Conservation (phyloP, 1,140 invertebrate species). For the Drosophila fuyamai region DNA sequence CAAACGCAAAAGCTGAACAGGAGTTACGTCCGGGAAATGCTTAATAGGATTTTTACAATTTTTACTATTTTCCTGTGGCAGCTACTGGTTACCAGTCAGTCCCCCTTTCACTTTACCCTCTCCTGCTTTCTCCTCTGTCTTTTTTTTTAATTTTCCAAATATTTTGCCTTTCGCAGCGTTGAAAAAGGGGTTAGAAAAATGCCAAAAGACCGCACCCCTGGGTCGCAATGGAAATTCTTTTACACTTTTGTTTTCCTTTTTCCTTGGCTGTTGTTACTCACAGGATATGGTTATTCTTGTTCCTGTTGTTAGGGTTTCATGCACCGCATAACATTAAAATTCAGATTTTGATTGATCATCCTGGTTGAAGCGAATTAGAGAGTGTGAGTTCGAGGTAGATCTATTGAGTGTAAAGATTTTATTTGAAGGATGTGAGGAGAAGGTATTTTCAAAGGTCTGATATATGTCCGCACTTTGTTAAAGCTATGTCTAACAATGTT, state of each 20-base stretch:
- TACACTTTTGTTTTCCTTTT: constrained; percentile 57
- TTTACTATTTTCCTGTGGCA: constrained; percentile 76
- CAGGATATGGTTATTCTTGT: constrained; percentile 67
- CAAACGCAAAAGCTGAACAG: constrained; percentile 60
- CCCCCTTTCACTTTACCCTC: constrained; percentile 33
- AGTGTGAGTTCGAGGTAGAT: neutral
- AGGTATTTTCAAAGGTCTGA: constrained; percentile 1
- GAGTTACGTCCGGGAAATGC: constrained; percentile 62
- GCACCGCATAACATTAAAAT: constrained; percentile 82
- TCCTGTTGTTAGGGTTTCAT: constrained; percentile 72
- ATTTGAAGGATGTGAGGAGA: constrained; percentile 5
- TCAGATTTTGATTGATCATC: constrained; percentile 79
- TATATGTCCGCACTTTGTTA: constrained; percentile 25
- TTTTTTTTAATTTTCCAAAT: constrained; percentile 72
- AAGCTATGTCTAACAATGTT: constrained; percentile 48
- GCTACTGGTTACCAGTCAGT: constrained; percentile 67
- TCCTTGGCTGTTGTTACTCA: constrained; percentile 42
- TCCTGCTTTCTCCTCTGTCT: constrained; percentile 13
- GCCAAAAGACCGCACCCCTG: constrained; percentile 49
- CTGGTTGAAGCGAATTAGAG: constrained; percentile 15
- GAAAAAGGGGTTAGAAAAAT: constrained; percentile 76
- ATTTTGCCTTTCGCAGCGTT: constrained; percentile 57
- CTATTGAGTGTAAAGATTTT: constrained; percentile 21
- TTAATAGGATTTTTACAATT: constrained; percentile 83
- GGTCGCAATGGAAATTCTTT: constrained; percentile 65